Conservation (phyloP, 2,888 invertebrate genomes). For the Temnothorax ravouxi region DNA sequence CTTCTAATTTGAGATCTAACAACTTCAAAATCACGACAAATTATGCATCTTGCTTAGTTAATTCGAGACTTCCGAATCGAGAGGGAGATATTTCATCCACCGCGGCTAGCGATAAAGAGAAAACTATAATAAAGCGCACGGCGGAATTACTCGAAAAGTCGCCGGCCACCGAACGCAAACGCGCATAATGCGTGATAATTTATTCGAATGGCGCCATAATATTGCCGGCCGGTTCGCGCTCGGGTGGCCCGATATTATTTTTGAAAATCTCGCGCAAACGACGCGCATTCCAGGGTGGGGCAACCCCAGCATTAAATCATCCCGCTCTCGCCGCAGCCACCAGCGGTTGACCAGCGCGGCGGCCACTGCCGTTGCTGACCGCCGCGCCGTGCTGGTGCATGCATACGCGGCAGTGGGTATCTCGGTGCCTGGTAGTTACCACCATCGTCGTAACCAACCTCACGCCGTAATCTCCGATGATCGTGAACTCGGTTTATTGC, state of each 20-base stretch:
- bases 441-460: constrained; percentile 83
- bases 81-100: background rate
- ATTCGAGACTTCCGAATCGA: background rate
- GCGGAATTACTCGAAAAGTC: constrained; percentile 22
- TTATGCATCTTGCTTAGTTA: background rate
- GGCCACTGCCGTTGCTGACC: constrained; percentile 44
- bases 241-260: constrained; percentile 79
- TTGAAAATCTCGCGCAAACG: constrained; percentile 83
- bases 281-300: constrained; percentile 86
- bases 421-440: constrained; percentile 81
- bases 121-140: background rate
- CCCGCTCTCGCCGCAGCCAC: constrained; percentile 59
- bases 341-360: constrained; percentile 47
- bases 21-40: background rate
- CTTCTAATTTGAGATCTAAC: background rate
- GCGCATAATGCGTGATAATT: constrained; percentile 37
- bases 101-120: background rate
- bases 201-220: constrained; percentile 61
- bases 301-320: constrained; percentile 78
- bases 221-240: constrained; percentile 61
- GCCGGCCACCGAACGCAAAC: background rate
- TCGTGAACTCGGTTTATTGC: constrained; percentile 83
- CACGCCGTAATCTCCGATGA: constrained; percentile 79
- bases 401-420: constrained; percentile 74
- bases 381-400: constrained; percentile 27